A percentile compares a stretch with the other conserved stretches of the same genome.
These are phyloP conservation scores for Anoncus sp. DNA, from an alignment of 2,888 invertebrate genomes.

Conservation along the genomic window DNA sequence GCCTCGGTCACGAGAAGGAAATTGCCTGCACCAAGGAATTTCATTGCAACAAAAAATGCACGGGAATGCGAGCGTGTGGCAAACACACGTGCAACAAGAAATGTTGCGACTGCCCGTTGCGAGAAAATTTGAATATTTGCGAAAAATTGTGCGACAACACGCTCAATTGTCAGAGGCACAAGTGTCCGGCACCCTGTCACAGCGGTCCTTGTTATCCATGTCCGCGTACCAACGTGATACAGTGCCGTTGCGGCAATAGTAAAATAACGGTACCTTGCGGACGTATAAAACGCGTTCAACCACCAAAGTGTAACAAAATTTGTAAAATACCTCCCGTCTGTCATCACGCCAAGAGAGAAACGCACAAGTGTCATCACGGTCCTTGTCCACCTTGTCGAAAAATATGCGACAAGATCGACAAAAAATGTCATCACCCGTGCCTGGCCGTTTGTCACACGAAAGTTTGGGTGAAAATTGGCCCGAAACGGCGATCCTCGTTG, in stretches of 20 bases:
- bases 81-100: conserved; percentile 93
- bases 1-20: conserved; percentile 91
- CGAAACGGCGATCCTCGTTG: background rate
- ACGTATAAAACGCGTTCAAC: conserved; percentile 89
- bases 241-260: conserved; percentile 93
- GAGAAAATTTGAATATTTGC: conserved; percentile 85
- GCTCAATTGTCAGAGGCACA: conserved; percentile 94
- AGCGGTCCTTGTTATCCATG: conserved; percentile 94
- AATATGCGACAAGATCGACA: conserved; percentile 86
- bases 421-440: conserved; percentile 89
- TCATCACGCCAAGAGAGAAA: conserved; percentile 90
- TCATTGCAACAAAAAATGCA: conserved; percentile 95
- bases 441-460: conserved; percentile 90
- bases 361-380: conserved; percentile 93
- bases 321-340: conserved; percentile 94
- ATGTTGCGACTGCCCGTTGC: conserved; percentile 79
- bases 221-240: conserved; percentile 87
- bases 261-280: conserved; percentile 94
- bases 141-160: conserved; percentile 93
- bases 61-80: conserved; percentile 91
- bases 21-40: conserved; percentile 94
- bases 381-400: conserved; percentile 93
- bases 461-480: conserved; percentile 85
- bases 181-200: conserved; percentile 92
- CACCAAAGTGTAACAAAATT: conserved; percentile 90